Evolutionary conservation across 2,113 vertebrate genomes (phyloP).

Genomic region (Pipra filicauda): DNA sequence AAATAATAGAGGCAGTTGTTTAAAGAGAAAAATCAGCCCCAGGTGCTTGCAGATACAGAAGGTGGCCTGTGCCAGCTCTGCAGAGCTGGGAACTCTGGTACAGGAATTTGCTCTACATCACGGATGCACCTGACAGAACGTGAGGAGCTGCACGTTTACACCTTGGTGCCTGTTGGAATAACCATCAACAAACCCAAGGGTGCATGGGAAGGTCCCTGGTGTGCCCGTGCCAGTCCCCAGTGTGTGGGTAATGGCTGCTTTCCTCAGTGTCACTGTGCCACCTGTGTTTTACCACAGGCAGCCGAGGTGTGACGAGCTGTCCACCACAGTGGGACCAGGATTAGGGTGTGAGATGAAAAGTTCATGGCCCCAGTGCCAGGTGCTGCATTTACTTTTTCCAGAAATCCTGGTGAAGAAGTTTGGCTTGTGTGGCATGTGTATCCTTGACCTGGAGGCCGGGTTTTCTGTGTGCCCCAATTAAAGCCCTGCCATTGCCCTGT

Average conservation of each 20-base stretch:
- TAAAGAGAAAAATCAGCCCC: neutral
- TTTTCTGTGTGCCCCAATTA: neutral
- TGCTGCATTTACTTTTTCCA: neutral
- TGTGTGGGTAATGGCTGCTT: neutral
- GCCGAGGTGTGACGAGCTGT: rapidly evolving
- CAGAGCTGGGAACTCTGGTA: rapidly evolving
- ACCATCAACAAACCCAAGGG: rapidly evolving
- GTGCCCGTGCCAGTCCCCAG: neutral
- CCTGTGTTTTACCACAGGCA: neutral
- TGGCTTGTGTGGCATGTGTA: rapidly evolving
- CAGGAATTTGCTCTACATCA: rapidly evolving
- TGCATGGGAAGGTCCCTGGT: rapidly evolving
- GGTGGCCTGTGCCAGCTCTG: too few species aligned
- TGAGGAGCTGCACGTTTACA: neutral
- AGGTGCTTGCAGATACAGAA: rapidly evolving
- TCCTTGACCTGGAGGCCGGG: rapidly evolving
- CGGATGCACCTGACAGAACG: neutral
- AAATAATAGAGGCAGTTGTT: neutral
- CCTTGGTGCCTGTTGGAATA: neutral
- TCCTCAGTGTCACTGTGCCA: too few species aligned
- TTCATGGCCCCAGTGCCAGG: rapidly evolving
- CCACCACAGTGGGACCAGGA: too few species aligned
- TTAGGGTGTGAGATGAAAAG: rapidly evolving
- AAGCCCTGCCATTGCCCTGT: neutral
- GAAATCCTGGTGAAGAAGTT: rapidly evolving